Evolutionary conservation across 2,888 invertebrate genomes (phyloP).

Genomic region (Melipona beecheii): DNA sequence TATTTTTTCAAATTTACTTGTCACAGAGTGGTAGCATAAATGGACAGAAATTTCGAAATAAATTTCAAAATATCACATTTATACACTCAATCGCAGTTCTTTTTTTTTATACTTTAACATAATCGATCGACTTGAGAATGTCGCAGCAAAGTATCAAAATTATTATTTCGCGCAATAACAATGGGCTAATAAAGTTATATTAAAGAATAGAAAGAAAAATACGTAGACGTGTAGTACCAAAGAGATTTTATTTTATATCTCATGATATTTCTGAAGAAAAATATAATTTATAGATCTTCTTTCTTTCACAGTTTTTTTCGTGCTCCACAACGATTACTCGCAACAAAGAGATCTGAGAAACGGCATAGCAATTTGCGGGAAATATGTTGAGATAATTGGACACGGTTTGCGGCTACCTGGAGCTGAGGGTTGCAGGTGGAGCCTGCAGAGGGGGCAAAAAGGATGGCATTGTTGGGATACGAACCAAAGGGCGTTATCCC

Average conservation of each 20-base stretch:
- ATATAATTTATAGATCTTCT: neutral
- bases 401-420: conserved; percentile 41
- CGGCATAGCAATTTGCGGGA: neutral
- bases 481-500: conserved; percentile 38
- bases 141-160: too few species aligned
- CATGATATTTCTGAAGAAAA: neutral
- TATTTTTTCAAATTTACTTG: too few species aligned
- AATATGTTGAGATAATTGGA: conserved; percentile 51
- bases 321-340: neutral
- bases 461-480: conserved; percentile 53
- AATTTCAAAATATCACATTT: too few species aligned
- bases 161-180: too few species aligned
- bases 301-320: neutral
- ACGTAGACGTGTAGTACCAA: neutral
- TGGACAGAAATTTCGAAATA: too few species aligned
- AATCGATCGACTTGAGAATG: too few species aligned
- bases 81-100: too few species aligned
- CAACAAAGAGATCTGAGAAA: conserved; percentile 15
- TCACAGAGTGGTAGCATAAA: too few species aligned
- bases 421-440: conserved; percentile 3
- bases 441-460: neutral
- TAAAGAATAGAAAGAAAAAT: neutral
- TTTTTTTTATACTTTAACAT: too few species aligned
- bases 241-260: neutral
- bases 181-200: neutral